These are phyloP conservation scores for Sebastes paucispinis DNA, from an alignment of 2,797 vertebrate genomes.

Conservation along the genomic window DNA sequence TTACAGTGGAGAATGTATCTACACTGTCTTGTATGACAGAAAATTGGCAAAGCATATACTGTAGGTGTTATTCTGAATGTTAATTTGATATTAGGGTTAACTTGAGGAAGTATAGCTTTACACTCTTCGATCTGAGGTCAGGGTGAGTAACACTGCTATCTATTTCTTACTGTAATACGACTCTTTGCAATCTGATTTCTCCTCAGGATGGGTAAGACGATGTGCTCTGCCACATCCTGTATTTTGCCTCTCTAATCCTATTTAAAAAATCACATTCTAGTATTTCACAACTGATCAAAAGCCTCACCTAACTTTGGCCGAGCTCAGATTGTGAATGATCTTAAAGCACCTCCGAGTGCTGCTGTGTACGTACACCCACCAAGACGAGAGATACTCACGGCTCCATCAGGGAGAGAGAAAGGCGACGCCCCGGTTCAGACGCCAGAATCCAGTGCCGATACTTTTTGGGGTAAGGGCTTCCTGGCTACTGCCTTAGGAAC, in stretches of 20 bases:
- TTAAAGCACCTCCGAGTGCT: background rate
- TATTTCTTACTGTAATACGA: constrained; percentile 15
- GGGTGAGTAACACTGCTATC: background rate
- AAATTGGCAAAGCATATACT: background rate
- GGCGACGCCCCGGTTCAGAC: constrained; percentile 27
- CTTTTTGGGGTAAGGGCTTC: constrained; percentile 99
- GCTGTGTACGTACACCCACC: background rate
- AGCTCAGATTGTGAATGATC: background rate
- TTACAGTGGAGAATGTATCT: background rate
- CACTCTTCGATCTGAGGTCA: background rate
- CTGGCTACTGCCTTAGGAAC: constrained; percentile 93
- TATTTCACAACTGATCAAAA: background rate
- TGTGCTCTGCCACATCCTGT: constrained; percentile 19
- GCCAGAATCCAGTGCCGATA: constrained; percentile 88
- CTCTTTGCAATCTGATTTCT: constrained; percentile 15
- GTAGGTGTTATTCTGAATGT: background rate
- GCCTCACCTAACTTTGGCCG: background rate
- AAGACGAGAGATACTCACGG: constrained; percentile 21
- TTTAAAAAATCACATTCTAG: constrained; percentile 1
- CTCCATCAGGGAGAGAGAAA: background rate
- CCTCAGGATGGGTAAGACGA: constrained; percentile 9
- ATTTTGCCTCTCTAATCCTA: constrained; percentile 1
- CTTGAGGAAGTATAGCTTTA: constrained; percentile 20
- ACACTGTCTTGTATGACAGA: background rate
- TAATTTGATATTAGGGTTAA: background rate